phyloP scores from a whole-genome alignment of 2,113 vertebrate species.

The Ictalurus punctatus region DNA sequence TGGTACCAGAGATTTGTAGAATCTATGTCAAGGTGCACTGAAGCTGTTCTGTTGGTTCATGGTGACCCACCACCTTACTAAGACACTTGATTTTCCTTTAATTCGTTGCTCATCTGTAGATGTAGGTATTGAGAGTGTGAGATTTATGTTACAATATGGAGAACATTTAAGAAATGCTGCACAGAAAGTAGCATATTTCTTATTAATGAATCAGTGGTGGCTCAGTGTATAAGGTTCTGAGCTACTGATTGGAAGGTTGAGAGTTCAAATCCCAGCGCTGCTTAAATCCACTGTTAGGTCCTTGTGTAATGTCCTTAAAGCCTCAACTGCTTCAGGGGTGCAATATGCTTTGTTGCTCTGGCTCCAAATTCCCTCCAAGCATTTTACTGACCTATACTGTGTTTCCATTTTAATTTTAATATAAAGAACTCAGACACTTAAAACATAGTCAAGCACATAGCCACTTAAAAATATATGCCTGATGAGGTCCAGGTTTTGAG shows the following conservation, averaged over 20 bases:
- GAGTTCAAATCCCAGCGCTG: not conserved
- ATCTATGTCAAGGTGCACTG: not conserved
- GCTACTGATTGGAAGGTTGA: not conserved
- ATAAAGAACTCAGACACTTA: not conserved
- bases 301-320: not conserved
- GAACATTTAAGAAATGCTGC: not conserved
- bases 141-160: not conserved
- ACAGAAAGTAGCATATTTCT: not conserved
- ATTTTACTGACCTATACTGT: not conserved
- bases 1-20: not conserved
- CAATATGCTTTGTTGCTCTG: not conserved
- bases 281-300: not conserved
- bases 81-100: not conserved
- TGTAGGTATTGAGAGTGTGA: not conserved
- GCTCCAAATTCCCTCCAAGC: not conserved
- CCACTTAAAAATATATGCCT: slow-evolving; percentile 17
- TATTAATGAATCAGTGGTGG: not conserved
- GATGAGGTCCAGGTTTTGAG: not conserved
- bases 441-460: not conserved
- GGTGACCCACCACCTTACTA: not conserved
- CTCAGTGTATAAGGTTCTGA: not conserved
- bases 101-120: not conserved
- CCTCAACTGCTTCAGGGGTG: not conserved
- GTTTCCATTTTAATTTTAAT: not conserved
- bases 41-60: not conserved